These are phyloP conservation scores for Astur gentilis DNA, from an alignment of 2,113 vertebrate species.

Conservation along the genomic window DNA sequence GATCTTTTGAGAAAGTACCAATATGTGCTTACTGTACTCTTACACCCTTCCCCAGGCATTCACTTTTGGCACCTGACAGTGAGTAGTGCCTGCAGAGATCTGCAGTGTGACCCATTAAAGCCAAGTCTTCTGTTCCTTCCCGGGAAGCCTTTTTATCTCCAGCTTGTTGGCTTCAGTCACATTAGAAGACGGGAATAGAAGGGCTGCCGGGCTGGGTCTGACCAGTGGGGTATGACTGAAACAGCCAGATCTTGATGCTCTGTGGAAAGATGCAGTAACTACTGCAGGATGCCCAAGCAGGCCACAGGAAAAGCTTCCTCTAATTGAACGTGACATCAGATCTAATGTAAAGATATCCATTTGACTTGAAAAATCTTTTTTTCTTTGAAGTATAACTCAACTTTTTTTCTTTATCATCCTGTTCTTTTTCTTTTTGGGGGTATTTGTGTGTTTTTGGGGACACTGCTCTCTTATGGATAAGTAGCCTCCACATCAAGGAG, in stretches of 20 bases:
- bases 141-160: conserved; percentile 41
- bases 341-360: background rate
- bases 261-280: background rate
- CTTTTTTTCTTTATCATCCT: background rate
- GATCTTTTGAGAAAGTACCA: background rate
- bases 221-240: background rate
- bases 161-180: conserved; percentile 10
- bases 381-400: background rate
- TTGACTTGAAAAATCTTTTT: background rate
- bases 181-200: background rate
- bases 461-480: background rate
- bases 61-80: background rate
- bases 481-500: background rate
- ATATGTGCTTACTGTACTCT: background rate
- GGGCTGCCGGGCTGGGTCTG: background rate
- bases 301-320: background rate
- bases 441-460: background rate
- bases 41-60: background rate
- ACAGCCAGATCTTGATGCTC: background rate
- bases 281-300: background rate
- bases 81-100: background rate
- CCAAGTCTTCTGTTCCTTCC: background rate
- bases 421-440: background rate
- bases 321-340: background rate
- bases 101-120: background rate